Evolutionary conservation across 2,113 vertebrate genomes (phyloP), one percentile per base, ranked within the genome.

Genomic region (Tor tambroides): DNA sequence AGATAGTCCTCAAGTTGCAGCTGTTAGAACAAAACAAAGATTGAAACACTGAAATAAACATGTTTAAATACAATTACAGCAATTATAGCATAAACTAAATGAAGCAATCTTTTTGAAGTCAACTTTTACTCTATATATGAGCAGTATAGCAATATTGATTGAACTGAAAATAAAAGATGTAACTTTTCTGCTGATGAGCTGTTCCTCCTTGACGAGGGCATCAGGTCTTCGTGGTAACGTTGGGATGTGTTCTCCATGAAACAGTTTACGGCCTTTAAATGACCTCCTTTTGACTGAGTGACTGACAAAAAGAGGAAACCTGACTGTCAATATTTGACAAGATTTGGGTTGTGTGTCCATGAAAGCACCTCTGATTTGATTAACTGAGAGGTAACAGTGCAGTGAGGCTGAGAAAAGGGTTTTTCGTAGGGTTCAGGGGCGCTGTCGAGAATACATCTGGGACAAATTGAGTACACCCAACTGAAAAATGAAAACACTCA

Each of bases 401-500:
- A 81, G 83, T 49, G 80, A 87, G 56, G 85, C 69, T 6, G 51
- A 63, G 79, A 89, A 88, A 89, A 90, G 72, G 72, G 86, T 89
- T 85, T 87, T 82, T 88, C 41, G 54, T 67, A 86, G 85, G 76
- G 76, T 88, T 87, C 79, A 79, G 75, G 75, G 86, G 78, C 19
- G 17, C 38, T 26, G 6, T 51, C 88, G 54, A 85, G 74, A 80
- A 81, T 56, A 87, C 86, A 88, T 90, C 87, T 87, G 90, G 85
- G 85, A 86, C 85, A 86, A 88, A 84, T 38, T 75, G 80, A 90
- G 82, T 14, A 87, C 83, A 80, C 69, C 87, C 86, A 88, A 83
- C 85, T 89, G 82, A 91, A 89, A 92, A 87, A 91, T 77, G 72
- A 90, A 89, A 85, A 88, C 88, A 91, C 61, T 86, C 49, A 59